Evolutionary conservation across 1,140 invertebrate species (phyloP).

Genomic region (Leptoteleia sp.): DNA sequence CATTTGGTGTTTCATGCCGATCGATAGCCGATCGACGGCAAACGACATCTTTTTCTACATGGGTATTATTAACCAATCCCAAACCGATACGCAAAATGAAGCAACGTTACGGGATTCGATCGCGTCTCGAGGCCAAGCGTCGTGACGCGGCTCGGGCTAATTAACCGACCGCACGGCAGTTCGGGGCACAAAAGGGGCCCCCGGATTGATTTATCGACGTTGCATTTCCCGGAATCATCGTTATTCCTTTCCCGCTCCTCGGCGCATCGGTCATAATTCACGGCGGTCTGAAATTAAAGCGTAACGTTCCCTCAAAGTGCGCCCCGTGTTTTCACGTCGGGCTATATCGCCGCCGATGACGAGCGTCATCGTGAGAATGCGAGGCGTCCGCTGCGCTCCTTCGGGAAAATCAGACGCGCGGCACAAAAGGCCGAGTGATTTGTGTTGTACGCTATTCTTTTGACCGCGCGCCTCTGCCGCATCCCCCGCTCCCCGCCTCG

Average conservation of each 20-base stretch:
- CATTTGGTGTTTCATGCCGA: no score
- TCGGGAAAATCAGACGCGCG: constrained; percentile 66
- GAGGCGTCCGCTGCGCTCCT: constrained; percentile 17
- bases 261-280: constrained; percentile 51
- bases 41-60: no score
- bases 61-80: no score
- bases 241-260: constrained; percentile 52
- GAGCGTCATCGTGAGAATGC: constrained; percentile 62
- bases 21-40: no score
- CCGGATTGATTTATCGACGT: constrained; percentile 40
- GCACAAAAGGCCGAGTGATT: constrained; percentile 79
- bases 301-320: constrained; percentile 53
- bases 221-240: constrained; percentile 47
- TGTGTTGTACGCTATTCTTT: constrained; percentile 79
- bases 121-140: no score
- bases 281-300: constrained; percentile 49
- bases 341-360: constrained; percentile 42
- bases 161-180: no score
- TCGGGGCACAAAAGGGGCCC: constrained; percentile 3
- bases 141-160: no score
- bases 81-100: no score
- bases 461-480: constrained; percentile 57
- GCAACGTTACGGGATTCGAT: no score
- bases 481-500: constrained; percentile 33
- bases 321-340: constrained; percentile 51